A percentile compares a stretch with the other conserved stretches of the same genome.
phyloP scores from a whole-genome alignment of 2,797 vertebrate species.

The Furcifer pardalis region DNA sequence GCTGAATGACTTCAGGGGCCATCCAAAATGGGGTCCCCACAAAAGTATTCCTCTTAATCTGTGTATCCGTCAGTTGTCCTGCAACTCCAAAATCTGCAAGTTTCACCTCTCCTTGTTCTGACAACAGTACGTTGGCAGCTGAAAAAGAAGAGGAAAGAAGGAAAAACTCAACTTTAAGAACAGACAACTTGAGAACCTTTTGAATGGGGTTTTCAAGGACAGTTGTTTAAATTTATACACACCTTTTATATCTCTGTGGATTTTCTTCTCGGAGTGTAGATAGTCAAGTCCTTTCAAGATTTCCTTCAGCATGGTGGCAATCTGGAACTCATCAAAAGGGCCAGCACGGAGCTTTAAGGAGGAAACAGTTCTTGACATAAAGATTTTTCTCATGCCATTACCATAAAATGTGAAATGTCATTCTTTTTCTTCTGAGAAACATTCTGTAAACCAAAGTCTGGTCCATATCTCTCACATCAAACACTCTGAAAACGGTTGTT shows the following conservation, averaged over 20 bases:
- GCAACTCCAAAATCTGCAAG: constrained; percentile 85
- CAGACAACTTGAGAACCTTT: background rate
- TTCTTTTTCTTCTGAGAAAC: background rate
- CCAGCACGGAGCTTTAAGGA: constrained; percentile 78
- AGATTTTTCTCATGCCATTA: background rate
- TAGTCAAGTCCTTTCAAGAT: constrained; percentile 86
- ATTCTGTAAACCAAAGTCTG: background rate
- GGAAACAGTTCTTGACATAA: constrained; percentile 38
- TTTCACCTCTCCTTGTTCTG: constrained; percentile 84
- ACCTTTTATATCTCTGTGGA: constrained; percentile 88
- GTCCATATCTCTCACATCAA: background rate
- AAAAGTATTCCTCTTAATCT: constrained; percentile 85
- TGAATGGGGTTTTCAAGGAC: background rate
- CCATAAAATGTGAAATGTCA: background rate
- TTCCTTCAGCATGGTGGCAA: constrained; percentile 85
- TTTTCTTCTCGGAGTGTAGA: constrained; percentile 85
- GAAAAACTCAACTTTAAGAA: background rate
- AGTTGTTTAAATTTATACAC: constrained; percentile 8
- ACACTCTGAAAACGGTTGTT: background rate
- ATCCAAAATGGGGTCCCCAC: constrained; percentile 86
- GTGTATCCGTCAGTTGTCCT: constrained; percentile 84
- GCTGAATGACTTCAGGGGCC: constrained; percentile 85
- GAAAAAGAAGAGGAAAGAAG: constrained; percentile 39
- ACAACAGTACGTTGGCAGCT: constrained; percentile 85
- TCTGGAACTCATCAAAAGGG: constrained; percentile 85